Evolutionary conservation across 2,113 vertebrate species (phyloP).

Genomic region (Chamaetylas fuelleborni): DNA sequence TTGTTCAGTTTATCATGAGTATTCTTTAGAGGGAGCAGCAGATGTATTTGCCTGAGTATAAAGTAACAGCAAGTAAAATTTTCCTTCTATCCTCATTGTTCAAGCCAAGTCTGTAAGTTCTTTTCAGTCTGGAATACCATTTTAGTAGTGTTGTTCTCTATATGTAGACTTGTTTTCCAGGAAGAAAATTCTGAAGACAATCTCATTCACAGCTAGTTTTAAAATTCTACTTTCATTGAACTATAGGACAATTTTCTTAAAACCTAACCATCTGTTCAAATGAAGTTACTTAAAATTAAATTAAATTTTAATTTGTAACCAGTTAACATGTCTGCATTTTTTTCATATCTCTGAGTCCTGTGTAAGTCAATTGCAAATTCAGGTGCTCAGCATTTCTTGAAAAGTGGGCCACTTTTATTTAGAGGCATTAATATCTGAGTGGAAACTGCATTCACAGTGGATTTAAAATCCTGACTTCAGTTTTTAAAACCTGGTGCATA

Average conservation of each 20-base stretch:
- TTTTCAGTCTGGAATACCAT: neutral
- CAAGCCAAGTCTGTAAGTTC: neutral
- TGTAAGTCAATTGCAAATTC: neutral
- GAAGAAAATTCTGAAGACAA: neutral
- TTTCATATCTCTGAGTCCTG: neutral
- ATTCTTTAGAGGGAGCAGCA: neutral
- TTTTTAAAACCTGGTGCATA: neutral
- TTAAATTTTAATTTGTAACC: neutral
- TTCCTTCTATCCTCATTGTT: neutral
- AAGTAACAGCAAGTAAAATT: neutral
- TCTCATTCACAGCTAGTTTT: neutral
- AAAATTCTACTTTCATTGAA: neutral
- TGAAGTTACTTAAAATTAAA: neutral
- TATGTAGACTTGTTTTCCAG: neutral
- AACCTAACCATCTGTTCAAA: neutral
- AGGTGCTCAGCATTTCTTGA: neutral
- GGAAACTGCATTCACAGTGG: neutral
- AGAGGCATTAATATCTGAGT: neutral
- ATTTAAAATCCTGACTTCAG: neutral
- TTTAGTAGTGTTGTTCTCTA: neutral
- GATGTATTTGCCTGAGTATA: neutral
- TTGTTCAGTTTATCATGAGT: neutral
- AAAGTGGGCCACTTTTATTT: neutral
- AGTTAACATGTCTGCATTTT: neutral
- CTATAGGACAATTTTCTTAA: neutral